A percentile compares a stretch with the other conserved stretches of the same genome.
These are phyloP conservation scores for Megaustenia siamemsis DNA, from an alignment of 2,888 invertebrate genomes.

Conservation along the genomic window DNA sequence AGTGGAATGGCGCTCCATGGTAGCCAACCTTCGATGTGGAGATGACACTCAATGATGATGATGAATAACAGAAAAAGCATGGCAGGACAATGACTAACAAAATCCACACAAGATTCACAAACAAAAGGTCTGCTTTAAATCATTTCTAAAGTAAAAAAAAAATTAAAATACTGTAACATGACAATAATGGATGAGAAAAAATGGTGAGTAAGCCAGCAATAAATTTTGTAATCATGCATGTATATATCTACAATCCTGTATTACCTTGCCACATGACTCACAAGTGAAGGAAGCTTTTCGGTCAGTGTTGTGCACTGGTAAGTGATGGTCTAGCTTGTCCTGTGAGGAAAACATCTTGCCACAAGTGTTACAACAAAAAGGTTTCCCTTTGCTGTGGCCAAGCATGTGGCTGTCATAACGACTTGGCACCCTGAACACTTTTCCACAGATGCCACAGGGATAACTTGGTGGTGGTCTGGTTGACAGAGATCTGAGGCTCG, in stretches of 20 bases:
- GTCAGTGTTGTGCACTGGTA: conserved; percentile 56
- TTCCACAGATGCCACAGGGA: conserved; percentile 58
- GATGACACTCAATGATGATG: too few relatives aligned
- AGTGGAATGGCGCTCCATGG: too few relatives aligned
- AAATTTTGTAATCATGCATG: background rate
- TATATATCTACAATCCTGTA: background rate
- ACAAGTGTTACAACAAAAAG: conserved; percentile 58
- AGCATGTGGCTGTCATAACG: conserved; percentile 59
- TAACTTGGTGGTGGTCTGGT: conserved; percentile 52
- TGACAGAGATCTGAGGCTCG: conserved; percentile 22
- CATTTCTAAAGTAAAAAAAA: too few relatives aligned
- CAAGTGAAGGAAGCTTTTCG: conserved; percentile 56
- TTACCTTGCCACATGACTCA: conserved; percentile 55
- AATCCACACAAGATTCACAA: too few relatives aligned
- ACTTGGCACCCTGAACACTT: conserved; percentile 58
- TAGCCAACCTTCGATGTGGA: too few relatives aligned
- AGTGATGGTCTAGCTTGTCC: conserved; percentile 56
- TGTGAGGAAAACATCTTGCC: conserved; percentile 60
- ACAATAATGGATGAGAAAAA: too few relatives aligned
- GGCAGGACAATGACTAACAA: too few relatives aligned
- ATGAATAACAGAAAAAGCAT: too few relatives aligned
- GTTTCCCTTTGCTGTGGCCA: conserved; percentile 59
- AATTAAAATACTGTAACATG: too few relatives aligned
- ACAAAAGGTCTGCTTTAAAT: too few relatives aligned
- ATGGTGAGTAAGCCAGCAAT: too few relatives aligned